A percentile compares a stretch with the other conserved stretches of the same genome.
Evolutionary conservation across 2,888 invertebrate species (phyloP).

Genomic region (Cryptocheilus praepositus): DNA sequence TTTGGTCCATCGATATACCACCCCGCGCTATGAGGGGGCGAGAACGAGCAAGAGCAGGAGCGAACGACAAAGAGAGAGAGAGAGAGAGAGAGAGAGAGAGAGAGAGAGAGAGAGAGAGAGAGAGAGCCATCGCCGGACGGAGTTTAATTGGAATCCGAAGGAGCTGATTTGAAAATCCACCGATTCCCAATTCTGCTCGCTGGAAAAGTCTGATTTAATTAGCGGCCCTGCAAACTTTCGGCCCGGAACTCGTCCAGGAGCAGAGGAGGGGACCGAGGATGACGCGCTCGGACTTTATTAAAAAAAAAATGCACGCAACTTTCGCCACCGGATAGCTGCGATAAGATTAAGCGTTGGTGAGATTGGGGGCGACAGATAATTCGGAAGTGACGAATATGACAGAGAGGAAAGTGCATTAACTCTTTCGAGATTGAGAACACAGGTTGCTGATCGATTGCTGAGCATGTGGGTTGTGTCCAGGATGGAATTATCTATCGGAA

Average conservation of each 20-base stretch:
- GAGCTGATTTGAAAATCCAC: slow-evolving; percentile 40
- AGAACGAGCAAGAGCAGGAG: neutral
- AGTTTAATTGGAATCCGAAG: slow-evolving; percentile 45
- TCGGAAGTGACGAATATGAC: too few relatives aligned
- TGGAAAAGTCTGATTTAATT: slow-evolving; percentile 16
- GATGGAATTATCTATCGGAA: too few relatives aligned
- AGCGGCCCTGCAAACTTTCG: slow-evolving; percentile 11
- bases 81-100: neutral
- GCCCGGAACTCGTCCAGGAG: neutral
- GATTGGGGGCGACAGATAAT: too few relatives aligned
- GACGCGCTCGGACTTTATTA: too few relatives aligned
- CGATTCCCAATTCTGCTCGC: slow-evolving; percentile 16
- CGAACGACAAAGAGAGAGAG: slow-evolving; percentile 1
- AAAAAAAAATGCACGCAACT: too few relatives aligned
- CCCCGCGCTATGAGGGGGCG: neutral
- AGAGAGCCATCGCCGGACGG: slow-evolving; percentile 12
- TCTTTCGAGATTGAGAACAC: too few relatives aligned
- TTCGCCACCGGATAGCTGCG: too few relatives aligned
- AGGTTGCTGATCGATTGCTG: too few relatives aligned
- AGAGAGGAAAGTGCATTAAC: too few relatives aligned
- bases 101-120: neutral
- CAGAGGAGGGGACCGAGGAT: too few relatives aligned
- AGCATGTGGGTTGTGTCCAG: too few relatives aligned
- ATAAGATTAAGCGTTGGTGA: too few relatives aligned
- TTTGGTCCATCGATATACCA: slow-evolving; percentile 27